Percentiles rank a stretch among this genome's conserved stretches.
Evolutionary conservation across 2,797 vertebrate genomes (phyloP).

Genomic region (Sciurus carolinensis): DNA sequence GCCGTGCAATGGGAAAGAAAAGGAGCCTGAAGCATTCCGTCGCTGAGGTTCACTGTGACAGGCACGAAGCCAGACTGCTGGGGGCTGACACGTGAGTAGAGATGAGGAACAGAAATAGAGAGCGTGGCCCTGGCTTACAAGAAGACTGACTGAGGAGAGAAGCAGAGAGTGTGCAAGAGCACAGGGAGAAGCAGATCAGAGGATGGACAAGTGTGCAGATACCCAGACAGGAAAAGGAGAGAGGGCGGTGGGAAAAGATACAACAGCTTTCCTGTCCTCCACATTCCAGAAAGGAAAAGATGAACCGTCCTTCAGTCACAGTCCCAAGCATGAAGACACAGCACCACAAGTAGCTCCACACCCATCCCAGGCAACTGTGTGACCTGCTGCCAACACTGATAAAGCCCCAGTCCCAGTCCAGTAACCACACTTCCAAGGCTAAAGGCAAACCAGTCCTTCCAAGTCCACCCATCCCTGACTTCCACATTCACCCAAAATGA

Average conservation of each 20-base stretch:
- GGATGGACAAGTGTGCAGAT: neutral
- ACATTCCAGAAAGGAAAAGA: slow-evolving; percentile 12
- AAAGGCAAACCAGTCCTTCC: neutral
- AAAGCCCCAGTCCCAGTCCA: neutral
- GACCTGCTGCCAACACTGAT: neutral
- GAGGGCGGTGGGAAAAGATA: neutral
- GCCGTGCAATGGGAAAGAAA: neutral
- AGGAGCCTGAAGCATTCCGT: neutral
- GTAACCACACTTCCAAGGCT: neutral
- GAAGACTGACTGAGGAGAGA: neutral
- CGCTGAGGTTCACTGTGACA: neutral
- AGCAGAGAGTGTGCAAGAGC: neutral
- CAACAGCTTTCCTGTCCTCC: neutral
- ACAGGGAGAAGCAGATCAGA: neutral
- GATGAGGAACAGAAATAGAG: neutral
- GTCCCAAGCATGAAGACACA: neutral
- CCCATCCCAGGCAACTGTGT: neutral
- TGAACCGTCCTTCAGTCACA: neutral
- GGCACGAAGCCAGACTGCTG: neutral
- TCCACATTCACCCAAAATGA: slow-evolving; percentile 28
- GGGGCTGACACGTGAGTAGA: neutral
- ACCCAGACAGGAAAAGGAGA: slow-evolving; percentile 26
- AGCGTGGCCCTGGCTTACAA: neutral
- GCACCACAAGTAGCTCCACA: neutral
- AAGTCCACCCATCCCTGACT: neutral